Percentiles rank a stretch among this genome's conserved stretches.
phyloP scores from a whole-genome alignment of 2,797 vertebrate species.

The Streptopelia turtur region DNA sequence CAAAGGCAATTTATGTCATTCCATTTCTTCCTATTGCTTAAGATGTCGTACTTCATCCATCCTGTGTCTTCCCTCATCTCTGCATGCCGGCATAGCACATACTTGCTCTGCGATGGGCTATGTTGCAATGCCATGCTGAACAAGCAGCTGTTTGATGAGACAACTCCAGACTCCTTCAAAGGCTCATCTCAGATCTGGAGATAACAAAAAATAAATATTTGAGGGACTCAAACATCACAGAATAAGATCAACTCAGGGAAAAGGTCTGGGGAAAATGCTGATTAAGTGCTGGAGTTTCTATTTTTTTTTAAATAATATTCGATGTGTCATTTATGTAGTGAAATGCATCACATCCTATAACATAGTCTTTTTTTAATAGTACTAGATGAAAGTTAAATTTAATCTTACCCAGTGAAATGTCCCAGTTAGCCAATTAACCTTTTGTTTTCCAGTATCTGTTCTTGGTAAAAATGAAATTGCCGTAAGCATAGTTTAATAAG shows the following conservation, averaged over 20 bases:
- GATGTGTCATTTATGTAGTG: neutral
- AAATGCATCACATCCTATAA: neutral
- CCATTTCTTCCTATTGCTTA: neutral
- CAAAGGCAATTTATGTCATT: neutral
- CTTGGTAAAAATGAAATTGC: neutral
- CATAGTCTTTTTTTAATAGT: neutral
- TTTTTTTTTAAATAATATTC: neutral
- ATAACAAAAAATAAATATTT: neutral
- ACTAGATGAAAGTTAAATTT: neutral
- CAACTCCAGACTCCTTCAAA: neutral
- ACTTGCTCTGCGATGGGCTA: neutral
- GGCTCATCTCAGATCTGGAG: neutral
- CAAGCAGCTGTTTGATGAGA: neutral
- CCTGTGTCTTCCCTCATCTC: rapidly evolving
- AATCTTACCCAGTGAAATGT: neutral
- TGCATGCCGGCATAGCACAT: neutral
- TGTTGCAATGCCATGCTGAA: neutral
- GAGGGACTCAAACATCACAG: neutral
- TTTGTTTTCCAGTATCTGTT: neutral
- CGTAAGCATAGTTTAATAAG: neutral
- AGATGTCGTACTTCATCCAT: neutral
- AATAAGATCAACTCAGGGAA: neutral
- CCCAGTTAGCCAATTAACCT: neutral
- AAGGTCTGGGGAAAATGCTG: neutral
- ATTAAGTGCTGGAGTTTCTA: neutral